Conservation (phyloP, 2,113 vertebrate species). For the Aphyosemion australe region DNA sequence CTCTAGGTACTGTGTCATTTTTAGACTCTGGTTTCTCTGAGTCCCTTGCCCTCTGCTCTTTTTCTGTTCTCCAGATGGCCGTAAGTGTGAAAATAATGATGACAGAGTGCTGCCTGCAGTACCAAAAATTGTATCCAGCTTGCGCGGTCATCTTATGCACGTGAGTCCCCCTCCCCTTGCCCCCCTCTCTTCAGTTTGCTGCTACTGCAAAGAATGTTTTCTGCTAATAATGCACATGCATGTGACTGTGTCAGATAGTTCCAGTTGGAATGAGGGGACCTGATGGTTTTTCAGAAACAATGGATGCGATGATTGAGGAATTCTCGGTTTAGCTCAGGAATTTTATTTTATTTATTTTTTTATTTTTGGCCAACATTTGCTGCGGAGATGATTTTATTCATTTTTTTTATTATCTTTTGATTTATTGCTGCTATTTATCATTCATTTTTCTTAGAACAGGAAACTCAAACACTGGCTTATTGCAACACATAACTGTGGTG, state of each 20-base stretch:
- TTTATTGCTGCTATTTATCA: constrained; percentile 8
- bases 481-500: too few species aligned
- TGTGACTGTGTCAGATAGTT: constrained; percentile 68
- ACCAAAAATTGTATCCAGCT: constrained; percentile 86
- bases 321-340: constrained; percentile 33
- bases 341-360: background rate
- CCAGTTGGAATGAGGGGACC: constrained; percentile 55
- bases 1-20: constrained; percentile 22
- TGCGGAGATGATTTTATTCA: background rate
- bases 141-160: constrained; percentile 88
- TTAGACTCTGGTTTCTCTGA: background rate
- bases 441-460: background rate
- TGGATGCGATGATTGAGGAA: constrained; percentile 54
- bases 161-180: too few species aligned
- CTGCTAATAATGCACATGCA: constrained; percentile 63
- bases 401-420: constrained; percentile 21
- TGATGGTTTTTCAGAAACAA: constrained; percentile 30
- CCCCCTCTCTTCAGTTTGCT: constrained; percentile 17
- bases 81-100: constrained; percentile 89
- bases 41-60: background rate
- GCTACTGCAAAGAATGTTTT: constrained; percentile 53
- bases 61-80: constrained; percentile 76
- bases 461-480: background rate
- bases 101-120: constrained; percentile 94
- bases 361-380: constrained; percentile 5